These are phyloP conservation scores for Drosophila suzukii DNA, from an alignment of 1,140 invertebrate species.

Conservation along the genomic window DNA sequence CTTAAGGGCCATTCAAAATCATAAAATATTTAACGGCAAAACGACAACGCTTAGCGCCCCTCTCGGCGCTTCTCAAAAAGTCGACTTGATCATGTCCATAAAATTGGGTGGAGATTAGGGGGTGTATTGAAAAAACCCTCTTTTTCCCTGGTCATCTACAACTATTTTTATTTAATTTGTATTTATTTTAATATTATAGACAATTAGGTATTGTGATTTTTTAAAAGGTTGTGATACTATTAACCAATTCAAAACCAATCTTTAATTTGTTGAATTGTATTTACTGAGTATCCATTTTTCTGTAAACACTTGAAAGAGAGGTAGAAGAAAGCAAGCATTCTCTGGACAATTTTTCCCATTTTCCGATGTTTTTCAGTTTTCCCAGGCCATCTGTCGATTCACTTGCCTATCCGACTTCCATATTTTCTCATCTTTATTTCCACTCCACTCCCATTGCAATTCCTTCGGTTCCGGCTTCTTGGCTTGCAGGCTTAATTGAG, in stretches of 20 bases:
- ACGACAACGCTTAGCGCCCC: not conserved
- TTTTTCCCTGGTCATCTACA: too few species aligned
- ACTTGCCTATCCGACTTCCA: constrained; percentile 2
- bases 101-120: not conserved
- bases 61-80: not conserved
- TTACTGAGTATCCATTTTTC: not conserved
- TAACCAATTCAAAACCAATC: too few species aligned
- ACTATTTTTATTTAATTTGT: too few species aligned
- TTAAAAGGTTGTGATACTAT: too few species aligned
- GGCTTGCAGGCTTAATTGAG: constrained; percentile 66
- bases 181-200: too few species aligned
- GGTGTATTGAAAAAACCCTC: not conserved
- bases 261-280: too few species aligned
- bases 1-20: not conserved
- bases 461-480: not conserved
- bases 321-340: not conserved
- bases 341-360: not conserved
- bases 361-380: constrained; percentile 1
- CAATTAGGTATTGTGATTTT: too few species aligned
- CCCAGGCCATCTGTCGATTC: constrained; percentile 9
- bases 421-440: constrained; percentile 1
- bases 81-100: not conserved
- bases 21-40: not conserved
- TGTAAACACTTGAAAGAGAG: too few species aligned
- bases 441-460: constrained; percentile 3